Conservation (phyloP, 2,888 invertebrate genomes). For the Lepidocyrtoides sp. region DNA sequence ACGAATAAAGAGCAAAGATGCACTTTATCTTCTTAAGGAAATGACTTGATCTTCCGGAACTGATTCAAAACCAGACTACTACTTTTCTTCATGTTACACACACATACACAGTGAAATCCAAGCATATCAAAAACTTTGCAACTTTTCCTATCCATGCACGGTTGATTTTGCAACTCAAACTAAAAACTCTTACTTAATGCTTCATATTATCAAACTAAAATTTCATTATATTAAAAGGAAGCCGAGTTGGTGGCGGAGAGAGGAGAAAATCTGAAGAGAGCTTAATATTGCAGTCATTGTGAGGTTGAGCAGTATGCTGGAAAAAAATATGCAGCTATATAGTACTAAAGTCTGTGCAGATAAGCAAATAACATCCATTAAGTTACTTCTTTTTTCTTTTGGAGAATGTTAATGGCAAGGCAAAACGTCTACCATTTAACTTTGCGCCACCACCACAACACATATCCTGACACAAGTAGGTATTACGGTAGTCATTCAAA, state of each 20-base stretch:
- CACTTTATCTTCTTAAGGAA: constrained; percentile 64
- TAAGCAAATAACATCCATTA: constrained; percentile 48
- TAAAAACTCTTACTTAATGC: constrained; percentile 1
- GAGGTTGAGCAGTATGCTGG: neutral
- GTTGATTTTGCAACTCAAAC: constrained; percentile 49
- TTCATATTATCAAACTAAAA: constrained; percentile 1
- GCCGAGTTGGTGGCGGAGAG: neutral
- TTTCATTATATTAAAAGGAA: constrained; percentile 43
- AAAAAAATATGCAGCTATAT: neutral
- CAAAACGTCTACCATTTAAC: constrained; percentile 29
- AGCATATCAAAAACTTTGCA: constrained; percentile 13
- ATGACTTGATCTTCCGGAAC: constrained; percentile 70
- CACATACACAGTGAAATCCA: neutral
- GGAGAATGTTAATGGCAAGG: neutral
- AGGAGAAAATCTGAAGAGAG: neutral
- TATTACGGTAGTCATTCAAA: constrained; percentile 56
- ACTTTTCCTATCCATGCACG: constrained; percentile 9
- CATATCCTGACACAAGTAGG: constrained; percentile 34
- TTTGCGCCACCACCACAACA: neutral
- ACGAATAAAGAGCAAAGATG: constrained; percentile 3
- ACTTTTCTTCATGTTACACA: too few species aligned
- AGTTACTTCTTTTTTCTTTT: neutral
- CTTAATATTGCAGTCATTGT: neutral
- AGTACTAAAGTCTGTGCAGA: constrained; percentile 8
- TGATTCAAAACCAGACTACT: constrained; percentile 49